These are phyloP conservation scores for Phaethornis superciliosus DNA, from an alignment of 2,113 vertebrate species.

Conservation along the genomic window DNA sequence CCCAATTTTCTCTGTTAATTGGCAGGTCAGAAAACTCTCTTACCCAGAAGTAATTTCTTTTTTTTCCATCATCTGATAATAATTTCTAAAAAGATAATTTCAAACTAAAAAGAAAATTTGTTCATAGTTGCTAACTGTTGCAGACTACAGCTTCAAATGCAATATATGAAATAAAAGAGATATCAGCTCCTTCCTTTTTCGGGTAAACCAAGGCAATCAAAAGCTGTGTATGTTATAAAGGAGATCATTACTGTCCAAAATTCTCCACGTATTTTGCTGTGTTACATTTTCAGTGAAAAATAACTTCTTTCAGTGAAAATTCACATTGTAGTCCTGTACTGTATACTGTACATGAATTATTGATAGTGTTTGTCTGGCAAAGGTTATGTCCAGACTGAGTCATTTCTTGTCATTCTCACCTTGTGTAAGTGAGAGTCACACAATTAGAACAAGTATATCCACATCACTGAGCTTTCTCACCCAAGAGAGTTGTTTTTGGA, in stretches of 20 bases:
- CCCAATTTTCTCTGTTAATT: constrained; percentile 47
- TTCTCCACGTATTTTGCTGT: not conserved
- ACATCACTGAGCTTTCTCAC: not conserved
- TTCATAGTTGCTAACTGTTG: not conserved
- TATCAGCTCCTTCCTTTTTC: not conserved
- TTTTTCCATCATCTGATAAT: not conserved
- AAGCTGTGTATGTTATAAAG: not conserved
- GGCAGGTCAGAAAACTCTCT: constrained; percentile 14
- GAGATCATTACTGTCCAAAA: not conserved
- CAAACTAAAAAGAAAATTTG: not conserved
- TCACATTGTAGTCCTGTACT: not conserved
- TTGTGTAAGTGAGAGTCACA: not conserved
- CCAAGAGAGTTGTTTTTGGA: not conserved
- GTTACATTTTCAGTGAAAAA: not conserved
- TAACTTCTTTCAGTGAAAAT: not conserved
- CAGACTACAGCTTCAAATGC: not conserved
- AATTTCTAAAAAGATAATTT: constrained; percentile 20
- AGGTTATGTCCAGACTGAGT: not conserved
- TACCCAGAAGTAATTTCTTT: not conserved
- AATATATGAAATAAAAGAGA: not conserved
- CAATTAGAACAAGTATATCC: not conserved
- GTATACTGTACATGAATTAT: not conserved
- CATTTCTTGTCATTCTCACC: not conserved
- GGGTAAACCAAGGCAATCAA: not conserved
- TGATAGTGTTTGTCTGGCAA: not conserved